Evolutionary conservation across 2,797 vertebrate genomes (phyloP).

Genomic region (Alcedo atthis): DNA sequence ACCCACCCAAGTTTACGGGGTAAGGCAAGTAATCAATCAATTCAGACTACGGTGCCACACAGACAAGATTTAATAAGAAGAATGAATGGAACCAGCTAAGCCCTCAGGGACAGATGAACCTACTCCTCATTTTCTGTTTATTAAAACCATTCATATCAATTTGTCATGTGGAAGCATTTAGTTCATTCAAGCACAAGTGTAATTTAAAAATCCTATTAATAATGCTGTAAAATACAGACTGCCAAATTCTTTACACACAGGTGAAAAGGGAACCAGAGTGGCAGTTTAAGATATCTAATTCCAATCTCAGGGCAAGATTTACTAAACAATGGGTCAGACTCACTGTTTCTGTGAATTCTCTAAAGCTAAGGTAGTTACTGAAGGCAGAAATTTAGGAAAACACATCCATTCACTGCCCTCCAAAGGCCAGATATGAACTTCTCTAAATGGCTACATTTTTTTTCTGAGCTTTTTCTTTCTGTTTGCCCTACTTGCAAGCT

Average conservation of each 20-base stretch:
- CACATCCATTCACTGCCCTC: background rate
- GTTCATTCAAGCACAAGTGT: constrained; percentile 30
- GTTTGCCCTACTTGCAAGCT: background rate
- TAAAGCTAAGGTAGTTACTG: background rate
- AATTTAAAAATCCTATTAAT: constrained; percentile 58
- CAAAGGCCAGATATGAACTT: background rate
- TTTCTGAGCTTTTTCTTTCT: background rate
- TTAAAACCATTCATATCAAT: constrained; percentile 67
- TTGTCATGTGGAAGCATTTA: constrained; percentile 47
- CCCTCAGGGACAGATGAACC: constrained; percentile 46
- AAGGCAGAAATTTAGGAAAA: background rate
- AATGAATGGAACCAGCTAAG: constrained; percentile 32
- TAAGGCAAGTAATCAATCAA: constrained; percentile 9
- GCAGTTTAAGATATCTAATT: background rate
- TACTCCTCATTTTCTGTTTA: constrained; percentile 63
- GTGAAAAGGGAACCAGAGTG: background rate
- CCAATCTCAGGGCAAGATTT: background rate
- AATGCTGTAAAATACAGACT: constrained; percentile 21
- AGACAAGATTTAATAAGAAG: constrained; percentile 25
- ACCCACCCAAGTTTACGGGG: background rate
- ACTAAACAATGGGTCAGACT: background rate
- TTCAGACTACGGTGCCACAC: background rate
- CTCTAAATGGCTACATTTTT: background rate
- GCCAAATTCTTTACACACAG: constrained; percentile 27
- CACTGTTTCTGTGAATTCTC: background rate